Base-by-base conservation (phyloP, 2,113 vertebrate species). In the Tachysurus fulvidraco region DNA sequence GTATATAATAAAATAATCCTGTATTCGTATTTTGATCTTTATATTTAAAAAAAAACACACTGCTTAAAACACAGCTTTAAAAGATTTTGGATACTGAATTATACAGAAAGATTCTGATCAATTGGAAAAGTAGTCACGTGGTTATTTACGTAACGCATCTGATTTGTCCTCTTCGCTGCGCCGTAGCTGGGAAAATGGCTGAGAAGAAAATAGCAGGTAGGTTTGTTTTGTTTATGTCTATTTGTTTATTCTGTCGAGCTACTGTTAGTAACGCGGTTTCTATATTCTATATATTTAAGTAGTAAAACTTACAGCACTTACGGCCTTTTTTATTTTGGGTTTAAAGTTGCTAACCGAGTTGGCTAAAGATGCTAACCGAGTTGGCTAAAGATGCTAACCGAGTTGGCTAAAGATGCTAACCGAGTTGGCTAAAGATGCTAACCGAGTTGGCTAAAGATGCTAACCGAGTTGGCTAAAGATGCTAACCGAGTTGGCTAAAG, bases 131-230 rank as follows among this genome's bases (percentile, higher is more conserved):
- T 12, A 30, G 14, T 30, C n/a, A 21, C 23, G n/a, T 28, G 64
- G 5, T 16, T 46, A 44, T 74, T 36, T 60, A 41, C 78, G 28
- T 60, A 41, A 50, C 80, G 80, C 59, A 0, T 44, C 11, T 44
- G 57, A 23, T 50, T 50, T 73, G 85, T 73, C 67, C 85, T 28
- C 8, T 69, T 54, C 17, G 0, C 55, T 17, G 5, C 7, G 36
- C 86, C 64, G 86, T 80, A 83, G 86, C 12, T 16, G 46, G 2
- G 16, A 71, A 86, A 62, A 91, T 90, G 91, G 91, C 89, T 86
- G 91, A 91, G 30, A 91, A 89, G 82, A 91, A 91, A 87, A 88
- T 84, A 85, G 73, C 87, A 71, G 88, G 90, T 80, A 4, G 10
- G 30, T 91, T 60, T 41, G 50, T 44, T 6, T 64, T 0, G 16